A percentile compares a stretch with the other conserved stretches of the same genome.
These are phyloP conservation scores for Eupithecia pulchellata DNA, from an alignment of 2,888 invertebrate genomes.

Conservation along the genomic window DNA sequence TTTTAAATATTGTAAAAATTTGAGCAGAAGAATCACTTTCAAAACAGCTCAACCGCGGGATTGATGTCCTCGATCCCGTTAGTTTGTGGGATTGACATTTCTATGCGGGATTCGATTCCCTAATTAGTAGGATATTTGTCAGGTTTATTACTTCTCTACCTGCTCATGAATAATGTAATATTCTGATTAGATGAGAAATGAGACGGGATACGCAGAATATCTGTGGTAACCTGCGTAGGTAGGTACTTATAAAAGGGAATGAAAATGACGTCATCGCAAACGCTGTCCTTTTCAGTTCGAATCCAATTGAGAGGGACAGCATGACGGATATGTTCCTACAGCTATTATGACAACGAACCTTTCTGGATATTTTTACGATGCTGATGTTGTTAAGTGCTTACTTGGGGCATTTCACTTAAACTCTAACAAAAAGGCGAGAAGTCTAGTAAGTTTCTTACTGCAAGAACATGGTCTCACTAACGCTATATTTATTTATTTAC, in stretches of 20 bases:
- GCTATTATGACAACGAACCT: background rate
- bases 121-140: slow-evolving; percentile 6
- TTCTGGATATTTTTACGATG: background rate
- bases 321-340: background rate
- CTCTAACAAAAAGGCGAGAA: too few relatives aligned
- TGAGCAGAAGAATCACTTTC: too few relatives aligned
- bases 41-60: too few relatives aligned
- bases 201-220: background rate
- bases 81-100: too few relatives aligned
- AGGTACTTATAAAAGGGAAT: too few relatives aligned
- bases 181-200: slow-evolving; percentile 3
- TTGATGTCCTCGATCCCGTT: too few relatives aligned
- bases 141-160: slow-evolving; percentile 7
- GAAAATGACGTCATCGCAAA: too few relatives aligned
- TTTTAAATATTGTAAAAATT: too few relatives aligned
- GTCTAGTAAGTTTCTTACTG: background rate
- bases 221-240: background rate
- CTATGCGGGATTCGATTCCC: too few relatives aligned
- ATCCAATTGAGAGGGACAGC: too few relatives aligned
- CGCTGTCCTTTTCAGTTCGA: too few relatives aligned
- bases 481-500: background rate
- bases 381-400: background rate
- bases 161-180: slow-evolving; percentile 9
- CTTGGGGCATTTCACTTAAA: too few relatives aligned
- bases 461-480: background rate